Evolutionary conservation across 2,113 vertebrate genomes (phyloP).

Genomic region (Asarcornis scutulata): DNA sequence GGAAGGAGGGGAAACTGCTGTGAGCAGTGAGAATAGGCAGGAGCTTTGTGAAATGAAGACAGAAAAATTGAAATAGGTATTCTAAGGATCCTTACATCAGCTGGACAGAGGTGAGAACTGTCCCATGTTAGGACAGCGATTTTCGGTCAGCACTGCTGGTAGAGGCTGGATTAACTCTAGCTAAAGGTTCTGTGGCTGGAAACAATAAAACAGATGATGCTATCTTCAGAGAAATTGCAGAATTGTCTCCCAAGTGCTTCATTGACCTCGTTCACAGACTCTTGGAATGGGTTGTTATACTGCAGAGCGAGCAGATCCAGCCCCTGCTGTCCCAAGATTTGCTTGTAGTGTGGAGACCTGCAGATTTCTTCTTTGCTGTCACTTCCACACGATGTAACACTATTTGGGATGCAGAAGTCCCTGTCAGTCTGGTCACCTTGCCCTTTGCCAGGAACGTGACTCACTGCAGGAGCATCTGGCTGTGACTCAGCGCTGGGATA

Average conservation of each 20-base stretch:
- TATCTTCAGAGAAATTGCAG: neutral
- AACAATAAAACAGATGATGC: neutral
- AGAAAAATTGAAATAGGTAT: neutral
- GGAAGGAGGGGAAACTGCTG: neutral
- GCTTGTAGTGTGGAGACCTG: neutral
- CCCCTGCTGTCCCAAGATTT: neutral
- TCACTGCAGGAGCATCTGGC: neutral
- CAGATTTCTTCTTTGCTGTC: neutral
- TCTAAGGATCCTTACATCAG: neutral
- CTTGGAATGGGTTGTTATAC: neutral
- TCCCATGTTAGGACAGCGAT: rapidly evolving
- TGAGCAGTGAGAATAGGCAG: neutral
- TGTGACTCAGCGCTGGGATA: constrained; percentile 12
- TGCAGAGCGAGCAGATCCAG: neutral
- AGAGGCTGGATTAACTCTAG: neutral
- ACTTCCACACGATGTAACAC: neutral
- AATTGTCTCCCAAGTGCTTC: neutral
- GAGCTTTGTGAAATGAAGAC: neutral
- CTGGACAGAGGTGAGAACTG: neutral
- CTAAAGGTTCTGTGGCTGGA: neutral
- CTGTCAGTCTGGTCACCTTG: neutral
- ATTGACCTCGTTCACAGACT: neutral
- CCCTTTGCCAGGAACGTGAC: neutral
- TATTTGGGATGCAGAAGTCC: neutral
- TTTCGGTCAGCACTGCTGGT: neutral